Percentiles rank a stretch among this genome's conserved stretches.
phyloP scores from a whole-genome alignment of 1,140 invertebrate species.

The Glossosoma conforme region DNA sequence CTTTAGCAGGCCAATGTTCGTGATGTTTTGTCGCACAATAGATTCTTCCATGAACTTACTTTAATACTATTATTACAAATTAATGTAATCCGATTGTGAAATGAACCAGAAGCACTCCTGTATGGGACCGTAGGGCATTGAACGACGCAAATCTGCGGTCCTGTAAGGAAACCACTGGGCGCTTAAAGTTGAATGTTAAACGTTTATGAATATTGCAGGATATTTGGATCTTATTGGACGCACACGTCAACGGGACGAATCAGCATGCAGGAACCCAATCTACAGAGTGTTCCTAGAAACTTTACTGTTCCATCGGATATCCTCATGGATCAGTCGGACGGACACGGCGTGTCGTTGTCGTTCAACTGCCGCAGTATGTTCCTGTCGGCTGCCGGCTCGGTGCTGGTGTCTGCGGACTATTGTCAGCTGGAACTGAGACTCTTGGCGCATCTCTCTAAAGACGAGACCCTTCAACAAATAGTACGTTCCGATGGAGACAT shows the following conservation, averaged over 20 bases:
- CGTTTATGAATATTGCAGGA: constrained; percentile 45
- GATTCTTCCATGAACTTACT: no score
- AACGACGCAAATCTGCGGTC: no score
- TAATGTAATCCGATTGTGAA: no score
- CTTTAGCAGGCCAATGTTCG: no score
- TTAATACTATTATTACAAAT: no score
- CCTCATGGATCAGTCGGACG: constrained; percentile 30
- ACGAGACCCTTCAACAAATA: constrained; percentile 64
- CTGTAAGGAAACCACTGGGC: no score
- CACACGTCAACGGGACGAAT: constrained; percentile 86
- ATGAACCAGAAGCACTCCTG: no score
- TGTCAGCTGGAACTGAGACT: constrained; percentile 93
- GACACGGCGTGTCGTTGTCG: constrained; percentile 5
- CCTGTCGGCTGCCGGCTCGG: constrained; percentile 52
- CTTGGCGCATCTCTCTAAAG: constrained; percentile 83
- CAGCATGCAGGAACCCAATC: constrained; percentile 86
- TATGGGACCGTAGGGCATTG: no score
- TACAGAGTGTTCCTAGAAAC: constrained; percentile 88
- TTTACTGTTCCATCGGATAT: constrained; percentile 56
- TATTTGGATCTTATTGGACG: constrained; percentile 71
- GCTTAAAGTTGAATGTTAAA: not conserved
- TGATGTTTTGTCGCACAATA: no score
- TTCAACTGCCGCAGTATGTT: constrained; percentile 67
- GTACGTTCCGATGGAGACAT: constrained; percentile 76
- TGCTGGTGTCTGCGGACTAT: constrained; percentile 88